Conservation (phyloP, 2,888 invertebrate species). For the Andrena fulva region DNA sequence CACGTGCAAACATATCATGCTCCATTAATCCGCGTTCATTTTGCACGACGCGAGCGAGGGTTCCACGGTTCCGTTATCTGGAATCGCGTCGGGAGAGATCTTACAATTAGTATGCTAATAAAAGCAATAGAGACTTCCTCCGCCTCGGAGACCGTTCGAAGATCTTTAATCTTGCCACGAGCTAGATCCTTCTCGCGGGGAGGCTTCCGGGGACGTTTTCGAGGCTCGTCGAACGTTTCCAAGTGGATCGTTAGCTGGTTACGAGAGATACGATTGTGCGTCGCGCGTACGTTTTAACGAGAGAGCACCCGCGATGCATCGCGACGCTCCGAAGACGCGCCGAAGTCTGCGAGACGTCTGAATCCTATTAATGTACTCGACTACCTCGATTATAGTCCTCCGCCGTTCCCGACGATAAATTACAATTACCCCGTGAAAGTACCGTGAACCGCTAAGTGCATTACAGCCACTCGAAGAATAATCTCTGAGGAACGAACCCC, state of each 20-base stretch:
- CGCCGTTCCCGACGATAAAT: conserved; percentile 52
- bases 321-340: conserved; percentile 36
- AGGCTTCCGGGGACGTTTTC: conserved; percentile 9
- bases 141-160: neutral
- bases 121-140: conserved; percentile 52
- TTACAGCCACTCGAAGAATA: conserved; percentile 30
- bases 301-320: conserved; percentile 33
- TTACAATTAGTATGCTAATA: conserved; percentile 56
- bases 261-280: conserved; percentile 57
- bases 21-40: conserved; percentile 21
- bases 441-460: conserved; percentile 36
- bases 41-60: neutral
- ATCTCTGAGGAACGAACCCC: neutral
- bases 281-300: conserved; percentile 26
- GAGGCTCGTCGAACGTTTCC: conserved; percentile 28
- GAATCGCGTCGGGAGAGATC: conserved; percentile 32
- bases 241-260: conserved; percentile 41
- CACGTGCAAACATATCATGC: conserved; percentile 4
- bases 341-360: conserved; percentile 36
- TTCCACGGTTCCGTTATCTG: conserved; percentile 17
- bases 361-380: conserved; percentile 67
- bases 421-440: conserved; percentile 57
- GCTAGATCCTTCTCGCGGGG: neutral
- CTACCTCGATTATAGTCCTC: conserved; percentile 51
- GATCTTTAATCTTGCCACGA: conserved; percentile 34